Evolutionary conservation across 2,113 vertebrate genomes (phyloP), one percentile per base, ranked within the genome.

Genomic region (Dipodomys merriami): DNA sequence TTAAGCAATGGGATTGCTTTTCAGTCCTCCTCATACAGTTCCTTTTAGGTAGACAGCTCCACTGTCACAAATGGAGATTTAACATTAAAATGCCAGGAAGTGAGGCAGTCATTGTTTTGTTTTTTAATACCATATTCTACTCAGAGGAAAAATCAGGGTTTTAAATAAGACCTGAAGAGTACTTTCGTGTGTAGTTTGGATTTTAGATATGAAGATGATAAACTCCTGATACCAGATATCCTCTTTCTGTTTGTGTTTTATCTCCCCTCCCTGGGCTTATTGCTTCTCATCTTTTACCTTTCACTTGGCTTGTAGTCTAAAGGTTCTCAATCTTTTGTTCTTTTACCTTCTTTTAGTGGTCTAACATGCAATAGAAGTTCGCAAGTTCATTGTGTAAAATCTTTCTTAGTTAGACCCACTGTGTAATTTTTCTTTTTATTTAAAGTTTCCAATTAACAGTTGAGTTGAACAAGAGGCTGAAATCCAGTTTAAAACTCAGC

Each of bases 371-470:
- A 74, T 29, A 83, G 68, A 67, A 23, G 33, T 90, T 92, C 35
- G 84, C 35, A 79, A 86, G 71, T 91, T 94, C 60, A 62, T 95
- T 95, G 65, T 91, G 7, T 73, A 57, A 77, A 93, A 76, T 85
- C 27, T 71, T 71, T 65, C 16, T 35, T 91, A 44, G 60, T 65
- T 81, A 94, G 73, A 89, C 72, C 68, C 46, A 92, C 60, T 88
- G 18, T 83, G 20, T 78, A 86, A 82, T 82, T 84, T 88, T 86
- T 86, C 44, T 83, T 94, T 88, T 80, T n/a, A 81, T 88, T 94
- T 49, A 85, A 83, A 73, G 16, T 92, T 94, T 94, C 92, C 74
- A 83, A 71, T n/a, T 69, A 74, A 83, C 89, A 89, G n/a, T 88
- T 88, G 39, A 4, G 53, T 94, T 73, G 77, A 73, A 88, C 44